Base-by-base conservation (phyloP, 2,113 vertebrate genomes). In the Myrmophylax atrothorax region DNA sequence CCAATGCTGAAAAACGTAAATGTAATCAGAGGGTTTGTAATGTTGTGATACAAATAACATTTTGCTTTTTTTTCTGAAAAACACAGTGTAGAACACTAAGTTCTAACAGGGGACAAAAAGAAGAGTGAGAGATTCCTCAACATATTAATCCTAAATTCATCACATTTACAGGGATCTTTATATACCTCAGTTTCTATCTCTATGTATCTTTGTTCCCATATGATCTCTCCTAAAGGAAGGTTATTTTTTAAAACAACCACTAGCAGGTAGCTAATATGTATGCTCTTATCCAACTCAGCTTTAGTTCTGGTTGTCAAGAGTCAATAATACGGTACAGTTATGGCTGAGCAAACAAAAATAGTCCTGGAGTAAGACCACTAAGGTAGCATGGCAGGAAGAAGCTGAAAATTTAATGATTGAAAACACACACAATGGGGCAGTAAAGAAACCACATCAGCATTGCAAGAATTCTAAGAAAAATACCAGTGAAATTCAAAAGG, bases 211-310 rank as follows among this genome's bases (percentile, higher is more conserved):
- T 31, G 50, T 74, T 91, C 86, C 68, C 16, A 77, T 31, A 92
- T 13, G 22, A 55, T 66, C 63, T 80, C 83, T 84, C 19, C 56
- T 50, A 18, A 85, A 97, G 66, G 88, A 96, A 97, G 73, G 67
- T 96, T 89, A 79, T 31, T 63, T 82, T 78, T 42, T 69, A 69
- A 79, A 95, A 95, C 66, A 96, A 74, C 52, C 79, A 52, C 37
- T 68, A 40, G 19, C 46, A 89, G 44, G 60, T 62, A 62, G 8
- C n/a, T 69, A 90, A 94, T 38, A 46, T 7, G 50, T 7, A n/a
- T n/a, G n/a, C 8, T 85, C 88, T 62, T 33, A 89, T 18, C 29
- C 33, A 69, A 46, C 6, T 67, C 46, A 80, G 58, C 42, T 79
- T 84, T 70, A 90, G 60, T 59, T 15, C 44, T 47, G 6, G 84